Evolutionary conservation across 2,888 invertebrate species (phyloP).

Genomic region (Escarpia spicata): DNA sequence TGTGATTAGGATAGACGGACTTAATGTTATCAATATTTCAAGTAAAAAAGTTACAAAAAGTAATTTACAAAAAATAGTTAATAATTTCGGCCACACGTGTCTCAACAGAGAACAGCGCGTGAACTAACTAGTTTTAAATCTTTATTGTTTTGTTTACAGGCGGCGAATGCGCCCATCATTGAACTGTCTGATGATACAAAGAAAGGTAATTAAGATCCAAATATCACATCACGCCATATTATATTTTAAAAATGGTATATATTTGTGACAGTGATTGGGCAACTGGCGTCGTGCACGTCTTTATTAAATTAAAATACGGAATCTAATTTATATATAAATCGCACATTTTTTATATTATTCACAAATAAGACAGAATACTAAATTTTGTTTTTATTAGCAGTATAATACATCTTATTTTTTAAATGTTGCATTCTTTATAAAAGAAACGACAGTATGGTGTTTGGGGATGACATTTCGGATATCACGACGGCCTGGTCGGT

Average conservation of each 20-base stretch:
- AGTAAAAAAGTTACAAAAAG: too few relatives aligned
- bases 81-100: not conserved
- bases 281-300: too few relatives aligned
- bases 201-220: not conserved
- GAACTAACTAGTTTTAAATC: not conserved
- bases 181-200: constrained; percentile 18
- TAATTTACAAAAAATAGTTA: not conserved
- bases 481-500: not conserved
- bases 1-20: too few relatives aligned
- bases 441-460: not conserved
- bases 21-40: too few relatives aligned
- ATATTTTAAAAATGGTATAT: not conserved
- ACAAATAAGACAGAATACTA: too few relatives aligned
- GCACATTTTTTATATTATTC: too few relatives aligned
- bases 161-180: not conserved
- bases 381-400: too few relatives aligned
- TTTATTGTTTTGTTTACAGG: not conserved
- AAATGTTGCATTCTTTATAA: too few relatives aligned
- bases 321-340: too few relatives aligned
- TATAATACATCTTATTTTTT: too few relatives aligned
- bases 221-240: not conserved
- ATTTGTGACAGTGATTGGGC: too few relatives aligned
- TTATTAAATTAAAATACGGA: too few relatives aligned
- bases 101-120: not conserved
- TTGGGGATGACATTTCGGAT: not conserved